Base-by-base conservation (phyloP, 2,113 vertebrate species). In the Tupaia chinensis region DNA sequence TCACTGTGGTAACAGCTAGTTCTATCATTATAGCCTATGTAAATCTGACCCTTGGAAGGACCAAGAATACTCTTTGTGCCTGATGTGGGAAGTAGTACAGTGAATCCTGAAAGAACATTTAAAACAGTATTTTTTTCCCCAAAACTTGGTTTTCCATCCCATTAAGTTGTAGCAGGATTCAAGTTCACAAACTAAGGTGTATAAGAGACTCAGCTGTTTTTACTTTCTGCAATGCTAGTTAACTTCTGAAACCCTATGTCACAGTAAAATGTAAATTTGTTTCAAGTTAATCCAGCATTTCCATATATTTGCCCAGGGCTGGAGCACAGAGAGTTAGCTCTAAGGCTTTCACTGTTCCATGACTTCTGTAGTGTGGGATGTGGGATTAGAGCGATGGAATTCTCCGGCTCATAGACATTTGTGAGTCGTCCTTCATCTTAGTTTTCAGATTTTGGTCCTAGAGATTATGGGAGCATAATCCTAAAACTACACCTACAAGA, bases 161-260 rank as follows among this genome's bases (percentile, higher is more conserved):
- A 19, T 74, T 25, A 83, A 82, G 17, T 2, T 79, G 9, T 9
- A 81, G 34, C 16, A 22, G 17, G 58, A 83, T 77, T 16, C 34
- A 82, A 61, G 7, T 80, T 96, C 68, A 81, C 20, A 92, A 79
- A 81, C 22, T 53, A 25, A 60, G 10, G 11, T 61, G 10, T 80
- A 3, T 58, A 92, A 32, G 27, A 84, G 79, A 89, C n/a, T 77
- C 13, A 34, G 7, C 70, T 83, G 3, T 56, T 27, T 92, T 89
- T 70, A 66, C 83, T 90, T 97, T 76, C 15, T 81, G 9, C 25
- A 89, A 82, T 19, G 79, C 69, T 56, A 20, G 7, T 70, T 94
- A 44, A 56, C 58, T 86, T 93, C 34, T 74, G 78, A 89, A n/a
- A 60, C 22, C 9, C 27, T 84, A 22, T 3, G 3, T 7, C 25